These are phyloP conservation scores for Diabrotica balteata DNA, from an alignment of 2,888 invertebrate species.

Conservation along the genomic window DNA sequence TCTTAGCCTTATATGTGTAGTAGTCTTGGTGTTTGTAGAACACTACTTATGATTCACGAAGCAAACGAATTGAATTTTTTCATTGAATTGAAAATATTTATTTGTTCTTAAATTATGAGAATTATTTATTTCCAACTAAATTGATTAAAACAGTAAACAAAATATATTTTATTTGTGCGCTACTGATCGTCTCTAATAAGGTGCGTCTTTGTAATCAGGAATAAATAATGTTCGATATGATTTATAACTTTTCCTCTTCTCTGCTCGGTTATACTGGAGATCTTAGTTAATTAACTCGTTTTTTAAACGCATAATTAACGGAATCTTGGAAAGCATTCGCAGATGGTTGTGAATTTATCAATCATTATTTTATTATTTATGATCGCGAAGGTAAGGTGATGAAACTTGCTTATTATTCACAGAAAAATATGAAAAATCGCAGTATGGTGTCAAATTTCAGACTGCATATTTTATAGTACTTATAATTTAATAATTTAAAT, in stretches of 20 bases:
- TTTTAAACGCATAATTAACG: conserved; percentile 21
- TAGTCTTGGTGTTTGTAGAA: no score
- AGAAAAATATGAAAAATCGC: background rate
- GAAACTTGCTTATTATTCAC: conserved; percentile 6
- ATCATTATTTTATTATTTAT: conserved; percentile 21
- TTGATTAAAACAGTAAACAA: no score
- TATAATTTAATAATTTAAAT: no score
- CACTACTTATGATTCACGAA: no score
- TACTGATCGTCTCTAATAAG: conserved; percentile 15
- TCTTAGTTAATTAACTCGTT: conserved; percentile 23
- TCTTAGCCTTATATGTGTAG: no score
- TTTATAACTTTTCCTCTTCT: conserved; percentile 15
- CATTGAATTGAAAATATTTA: no score
- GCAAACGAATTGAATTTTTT: no score
- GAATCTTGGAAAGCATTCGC: conserved; percentile 22
- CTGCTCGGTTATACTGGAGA: background rate
- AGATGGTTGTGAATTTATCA: conserved; percentile 19
- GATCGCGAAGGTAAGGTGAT: conserved; percentile 12
- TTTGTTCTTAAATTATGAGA: no score
- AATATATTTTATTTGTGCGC: background rate
- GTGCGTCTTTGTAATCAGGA: conserved; percentile 21
- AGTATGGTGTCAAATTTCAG: no score
- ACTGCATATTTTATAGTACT: no score
- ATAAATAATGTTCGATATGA: conserved; percentile 23
- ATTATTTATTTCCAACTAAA: no score